Base-by-base conservation (phyloP, 2,888 invertebrate genomes). In the Eupithecia centaureata region DNA sequence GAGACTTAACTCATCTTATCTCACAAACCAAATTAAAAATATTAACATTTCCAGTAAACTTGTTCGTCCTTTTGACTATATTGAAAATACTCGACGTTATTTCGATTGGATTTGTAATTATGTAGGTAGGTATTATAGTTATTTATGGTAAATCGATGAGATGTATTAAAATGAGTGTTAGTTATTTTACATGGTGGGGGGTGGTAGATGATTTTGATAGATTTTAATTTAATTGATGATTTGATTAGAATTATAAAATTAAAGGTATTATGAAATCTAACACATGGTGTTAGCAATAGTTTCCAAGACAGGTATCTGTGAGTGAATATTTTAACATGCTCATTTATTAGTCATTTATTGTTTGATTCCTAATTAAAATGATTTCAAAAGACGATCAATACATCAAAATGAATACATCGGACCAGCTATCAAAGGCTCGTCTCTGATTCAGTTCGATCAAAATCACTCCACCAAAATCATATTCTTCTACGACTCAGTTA, bases 1-100 rank as follows among this genome's bases (percentile, higher is more conserved):
- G 74, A 30, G 59, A 63, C 68, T 72, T 68, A 69, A 64, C 73
- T 75, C 71, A 73, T 73, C 73, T 73, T 71, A 74, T 73, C 60
- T 72, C 68, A 69, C 68, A 74, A 71, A 73, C 71, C 61, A 73
- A 72, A 75, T 72, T 72, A 75, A 75, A 75, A 68, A 72, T 56
- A 51, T 61, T 52, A 28, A 56, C 25, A 42, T 25, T 28, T 57
- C 13, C 52, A 30, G 35, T n/a, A 57, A 30, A 56, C 15, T 30
- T 63, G 57, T 57, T 0, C 38, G 63, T 68, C 51, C 35, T 38
- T 56, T 28, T 33, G 42, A 32, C 18, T 22, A 22, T 35, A 52
- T 13, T 15, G 33, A 52, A 35, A 54, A 33, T 54, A 28, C 52
- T 52, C 13, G 32, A 28, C n/a, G 12, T 32, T 32, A 47, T 13